Conservation (phyloP, 1,140 invertebrate genomes). For the Macrobrachium nipponense region DNA sequence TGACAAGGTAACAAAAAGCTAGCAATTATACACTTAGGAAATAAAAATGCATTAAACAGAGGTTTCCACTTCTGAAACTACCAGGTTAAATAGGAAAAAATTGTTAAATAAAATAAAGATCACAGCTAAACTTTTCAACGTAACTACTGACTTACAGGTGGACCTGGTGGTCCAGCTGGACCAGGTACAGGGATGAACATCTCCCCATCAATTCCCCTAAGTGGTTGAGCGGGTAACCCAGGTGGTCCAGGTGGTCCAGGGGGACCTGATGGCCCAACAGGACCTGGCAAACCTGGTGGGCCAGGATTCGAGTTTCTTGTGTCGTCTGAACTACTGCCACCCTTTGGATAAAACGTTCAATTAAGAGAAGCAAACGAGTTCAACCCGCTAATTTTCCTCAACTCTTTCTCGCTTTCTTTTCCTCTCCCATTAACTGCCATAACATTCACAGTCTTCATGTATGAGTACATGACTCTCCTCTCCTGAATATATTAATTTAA, state of each 20-base stretch:
- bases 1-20: no score
- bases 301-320: not conserved
- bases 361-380: not conserved
- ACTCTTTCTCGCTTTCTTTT: not conserved
- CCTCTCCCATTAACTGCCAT: not conserved
- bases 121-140: not conserved
- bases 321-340: constrained; percentile 1
- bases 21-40: no score
- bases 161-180: constrained; percentile 40
- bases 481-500: no score
- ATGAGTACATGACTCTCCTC: no score
- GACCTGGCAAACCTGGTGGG: constrained; percentile 25
- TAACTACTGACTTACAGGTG: constrained; percentile 19
- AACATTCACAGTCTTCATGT: no score
- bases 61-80: no score
- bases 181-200: constrained; percentile 44
- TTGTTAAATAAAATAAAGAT: no score
- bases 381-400: not conserved
- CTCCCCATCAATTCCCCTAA: constrained; percentile 13
- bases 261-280: not conserved
- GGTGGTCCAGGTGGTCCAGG: constrained; percentile 21
- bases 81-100: no score
- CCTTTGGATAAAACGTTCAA: not conserved
- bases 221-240: not conserved
- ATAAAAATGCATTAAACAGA: no score